phyloP scores from a whole-genome alignment of 2,113 vertebrate genomes.

The Bambusicola thoracicus region DNA sequence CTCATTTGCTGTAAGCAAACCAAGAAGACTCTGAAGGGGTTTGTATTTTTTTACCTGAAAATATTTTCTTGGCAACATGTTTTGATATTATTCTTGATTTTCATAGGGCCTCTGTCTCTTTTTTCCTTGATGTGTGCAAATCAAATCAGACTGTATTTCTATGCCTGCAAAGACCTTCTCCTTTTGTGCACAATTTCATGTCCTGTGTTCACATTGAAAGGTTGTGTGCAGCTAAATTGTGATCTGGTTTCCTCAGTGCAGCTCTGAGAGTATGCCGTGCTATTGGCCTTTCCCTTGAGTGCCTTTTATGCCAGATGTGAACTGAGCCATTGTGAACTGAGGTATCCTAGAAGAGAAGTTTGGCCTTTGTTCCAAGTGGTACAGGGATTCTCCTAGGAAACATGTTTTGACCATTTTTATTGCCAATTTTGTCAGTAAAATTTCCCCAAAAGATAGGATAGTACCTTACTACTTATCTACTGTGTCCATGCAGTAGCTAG shows the following conservation, averaged over 20 bases:
- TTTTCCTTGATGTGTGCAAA: background rate
- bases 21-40: slow-evolving; percentile 52
- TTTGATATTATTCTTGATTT: slow-evolving; percentile 9
- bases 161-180: background rate
- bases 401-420: background rate
- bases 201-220: background rate
- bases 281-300: background rate
- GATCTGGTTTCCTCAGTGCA: rapidly evolving
- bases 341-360: rapidly evolving
- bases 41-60: slow-evolving; percentile 62
- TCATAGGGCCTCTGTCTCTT: background rate
- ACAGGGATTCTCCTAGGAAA: background rate
- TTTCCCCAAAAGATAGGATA: background rate
- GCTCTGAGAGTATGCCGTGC: background rate
- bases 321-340: background rate
- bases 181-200: rapidly evolving
- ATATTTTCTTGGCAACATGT: slow-evolving; percentile 15
- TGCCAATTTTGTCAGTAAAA: background rate
- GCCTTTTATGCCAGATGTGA: background rate
- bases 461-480: background rate
- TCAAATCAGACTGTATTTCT: background rate
- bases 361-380: background rate
- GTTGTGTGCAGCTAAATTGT: background rate
- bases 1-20: slow-evolving; percentile 10
- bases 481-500: background rate